Percentiles rank a stretch among this genome's conserved stretches.
Conservation (phyloP, 2,888 invertebrate genomes). For the Hermaeophaga mercurialis region DNA sequence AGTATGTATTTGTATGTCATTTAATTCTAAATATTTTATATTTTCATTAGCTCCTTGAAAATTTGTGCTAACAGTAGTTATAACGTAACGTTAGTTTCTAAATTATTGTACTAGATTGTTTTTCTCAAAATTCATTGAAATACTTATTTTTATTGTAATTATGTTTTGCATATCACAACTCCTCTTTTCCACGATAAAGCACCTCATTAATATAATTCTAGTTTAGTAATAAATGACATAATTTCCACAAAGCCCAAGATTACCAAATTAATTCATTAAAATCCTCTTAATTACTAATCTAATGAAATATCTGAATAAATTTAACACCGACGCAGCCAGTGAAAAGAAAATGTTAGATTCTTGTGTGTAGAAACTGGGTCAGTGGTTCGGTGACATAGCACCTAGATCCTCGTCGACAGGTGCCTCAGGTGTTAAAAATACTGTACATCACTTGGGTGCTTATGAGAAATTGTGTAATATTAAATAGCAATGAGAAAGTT, state of each 20-base stretch:
- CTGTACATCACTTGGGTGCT: conserved; percentile 31
- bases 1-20: too few relatives aligned
- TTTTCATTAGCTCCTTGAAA: too few relatives aligned
- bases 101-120: too few relatives aligned
- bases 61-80: too few relatives aligned
- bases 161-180: too few relatives aligned
- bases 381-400: conserved; percentile 34
- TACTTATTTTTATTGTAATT: too few relatives aligned
- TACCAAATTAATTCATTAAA: conserved; percentile 1
- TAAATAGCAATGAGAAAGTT: conserved; percentile 33
- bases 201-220: background rate
- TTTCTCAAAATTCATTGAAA: too few relatives aligned
- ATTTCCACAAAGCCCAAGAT: background rate
- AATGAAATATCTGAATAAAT: background rate
- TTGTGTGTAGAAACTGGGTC: conserved; percentile 24
- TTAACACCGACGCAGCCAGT: conserved; percentile 8
- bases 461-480: conserved; percentile 34
- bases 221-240: background rate
- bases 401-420: conserved; percentile 23
- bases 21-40: too few relatives aligned
- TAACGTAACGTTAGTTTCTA: too few relatives aligned
- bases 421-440: conserved; percentile 25
- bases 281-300: background rate
- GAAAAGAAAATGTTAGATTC: conserved; percentile 12
- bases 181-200: background rate